A percentile compares a stretch with the other conserved stretches of the same genome.
Conservation (phyloP, 2,888 invertebrate species). For the Harpagoxenus sublaevis region DNA sequence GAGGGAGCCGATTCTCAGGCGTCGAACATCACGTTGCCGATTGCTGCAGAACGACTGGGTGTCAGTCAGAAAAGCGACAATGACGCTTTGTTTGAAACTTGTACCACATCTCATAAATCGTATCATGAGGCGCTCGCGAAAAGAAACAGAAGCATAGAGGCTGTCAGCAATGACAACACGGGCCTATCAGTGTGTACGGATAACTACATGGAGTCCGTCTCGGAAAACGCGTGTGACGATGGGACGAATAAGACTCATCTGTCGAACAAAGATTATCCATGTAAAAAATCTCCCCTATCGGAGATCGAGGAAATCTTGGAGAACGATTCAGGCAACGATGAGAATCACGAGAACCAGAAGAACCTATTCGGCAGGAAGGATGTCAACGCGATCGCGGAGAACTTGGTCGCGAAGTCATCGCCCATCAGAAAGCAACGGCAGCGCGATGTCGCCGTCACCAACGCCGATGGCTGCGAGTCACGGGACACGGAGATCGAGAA, state of each 20-base stretch:
- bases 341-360: constrained; percentile 76
- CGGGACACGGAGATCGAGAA: constrained; percentile 73
- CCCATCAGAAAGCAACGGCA: constrained; percentile 70
- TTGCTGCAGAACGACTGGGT: constrained; percentile 26
- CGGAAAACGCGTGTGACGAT: constrained; percentile 55
- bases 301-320: constrained; percentile 64
- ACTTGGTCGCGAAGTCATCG: constrained; percentile 62
- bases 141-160: constrained; percentile 42
- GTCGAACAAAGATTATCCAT: constrained; percentile 61
- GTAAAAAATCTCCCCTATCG: constrained; percentile 56
- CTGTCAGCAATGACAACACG: constrained; percentile 4
- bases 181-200: constrained; percentile 36
- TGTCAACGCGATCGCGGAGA: constrained; percentile 67
- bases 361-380: constrained; percentile 68
- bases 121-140: constrained; percentile 30
- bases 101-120: constrained; percentile 21
- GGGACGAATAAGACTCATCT: constrained; percentile 58
- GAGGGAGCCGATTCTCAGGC: constrained; percentile 19
- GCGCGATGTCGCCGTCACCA: constrained; percentile 55
- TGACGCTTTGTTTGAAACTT: constrained; percentile 20
- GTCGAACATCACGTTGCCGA: constrained; percentile 9
- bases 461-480: constrained; percentile 72
- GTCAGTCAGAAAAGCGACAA: constrained; percentile 30
- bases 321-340: constrained; percentile 77
- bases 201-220: constrained; percentile 30